Base-by-base conservation (phyloP, 2,113 vertebrate genomes). In the Bos indicus region DNA sequence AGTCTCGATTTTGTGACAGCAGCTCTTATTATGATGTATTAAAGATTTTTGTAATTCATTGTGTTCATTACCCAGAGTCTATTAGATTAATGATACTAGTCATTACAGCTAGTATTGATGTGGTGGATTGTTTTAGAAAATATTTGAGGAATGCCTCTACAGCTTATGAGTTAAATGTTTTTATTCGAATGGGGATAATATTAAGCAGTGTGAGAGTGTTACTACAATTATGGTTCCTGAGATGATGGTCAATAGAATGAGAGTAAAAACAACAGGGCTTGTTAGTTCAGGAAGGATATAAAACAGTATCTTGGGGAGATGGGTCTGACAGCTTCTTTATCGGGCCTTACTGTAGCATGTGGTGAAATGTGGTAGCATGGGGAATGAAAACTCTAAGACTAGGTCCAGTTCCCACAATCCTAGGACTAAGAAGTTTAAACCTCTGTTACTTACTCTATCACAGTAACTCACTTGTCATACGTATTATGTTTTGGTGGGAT, bases 291-390 rank as follows among this genome's bases (percentile, higher is more conserved):
- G 98, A 96, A 21, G 96, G 97, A 0, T 33, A 94, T 97, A 28
- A 97, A 98, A 97, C 98, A 83, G 77, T 98, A 98, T 98, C 88
- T 97, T 98, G 6, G 78, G 98, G 95, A 98, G 98, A 98, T 98
- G 98, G 98, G 94, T 98, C 98, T 36, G 21, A 98, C 81, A 98
- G 97, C 98, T 98, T 98, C 21, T 2, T 98, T 99, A 14, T 97
- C 90, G 98, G 96, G 98, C 97, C 17, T 43, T 98, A 97, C 97
- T 99, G 6, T 67, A 98, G 96, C 0, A 97, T 89, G 8, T 98
- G 87, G 97, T 98, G 88, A 98, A 98, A 11, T 12, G 10, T 0
- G 98, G 98, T 14, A 98, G 92, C 97, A 98, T 62, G 0, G 0
- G 77, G 96, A 25, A 59, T 30, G 78, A 11, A 51, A 33, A 21